phyloP scores from a whole-genome alignment of 2,888 invertebrate genomes.

The Kuschelorhynchus macadamiae region DNA sequence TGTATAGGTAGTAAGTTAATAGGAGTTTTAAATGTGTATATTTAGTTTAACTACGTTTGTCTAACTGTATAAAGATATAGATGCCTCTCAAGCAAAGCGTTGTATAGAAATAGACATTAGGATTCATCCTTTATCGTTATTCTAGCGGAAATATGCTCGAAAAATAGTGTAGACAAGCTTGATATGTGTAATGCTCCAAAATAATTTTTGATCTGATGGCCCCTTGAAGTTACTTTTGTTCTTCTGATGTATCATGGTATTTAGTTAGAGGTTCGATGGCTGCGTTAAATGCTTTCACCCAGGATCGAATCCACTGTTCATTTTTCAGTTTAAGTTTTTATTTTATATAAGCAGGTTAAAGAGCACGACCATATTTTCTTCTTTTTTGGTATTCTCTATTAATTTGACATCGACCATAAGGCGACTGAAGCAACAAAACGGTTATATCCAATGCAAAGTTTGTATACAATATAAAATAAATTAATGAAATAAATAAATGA shows the following conservation, averaged over 20 bases:
- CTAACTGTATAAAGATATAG: conserved; percentile 26
- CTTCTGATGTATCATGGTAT: conserved; percentile 14
- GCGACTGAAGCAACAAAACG: background rate
- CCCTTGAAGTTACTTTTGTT: conserved; percentile 22
- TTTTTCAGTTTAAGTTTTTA: conserved; percentile 26
- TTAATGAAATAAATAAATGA: too few relatives aligned
- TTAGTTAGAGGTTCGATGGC: background rate
- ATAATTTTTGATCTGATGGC: conserved; percentile 35
- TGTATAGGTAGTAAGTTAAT: conserved; percentile 28
- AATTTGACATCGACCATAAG: too few relatives aligned
- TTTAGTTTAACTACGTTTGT: conserved; percentile 21
- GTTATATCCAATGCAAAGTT: conserved; percentile 19
- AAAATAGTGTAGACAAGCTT: conserved; percentile 44
- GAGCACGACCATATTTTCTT: background rate
- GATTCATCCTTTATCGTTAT: conserved; percentile 6
- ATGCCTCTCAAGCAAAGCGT: conserved; percentile 27
- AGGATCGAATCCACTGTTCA: conserved; percentile 44
- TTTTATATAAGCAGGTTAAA: conserved; percentile 8
- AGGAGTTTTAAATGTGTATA: conserved; percentile 21
- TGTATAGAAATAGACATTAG: conserved; percentile 29
- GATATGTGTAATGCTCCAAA: conserved; percentile 43
- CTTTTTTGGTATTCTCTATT: too few relatives aligned
- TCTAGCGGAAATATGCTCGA: conserved; percentile 27
- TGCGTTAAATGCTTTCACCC: conserved; percentile 29
- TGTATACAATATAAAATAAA: background rate